Evolutionary conservation across 1,140 invertebrate genomes (phyloP).

Genomic region (Sarcophaga peregrina): DNA sequence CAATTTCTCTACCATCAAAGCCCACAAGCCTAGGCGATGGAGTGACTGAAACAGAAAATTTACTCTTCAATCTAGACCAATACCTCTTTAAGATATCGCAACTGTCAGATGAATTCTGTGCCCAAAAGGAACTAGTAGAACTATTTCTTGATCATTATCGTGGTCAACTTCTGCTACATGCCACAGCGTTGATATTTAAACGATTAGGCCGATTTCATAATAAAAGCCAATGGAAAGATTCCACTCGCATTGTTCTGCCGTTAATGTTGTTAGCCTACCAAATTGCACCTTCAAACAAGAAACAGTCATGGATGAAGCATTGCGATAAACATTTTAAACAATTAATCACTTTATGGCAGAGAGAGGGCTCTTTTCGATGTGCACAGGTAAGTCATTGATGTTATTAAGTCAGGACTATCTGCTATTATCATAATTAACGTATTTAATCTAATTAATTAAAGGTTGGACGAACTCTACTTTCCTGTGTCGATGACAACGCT

Average conservation of each 20-base stretch:
- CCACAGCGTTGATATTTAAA: slow-evolving; percentile 75
- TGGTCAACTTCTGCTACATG: slow-evolving; percentile 82
- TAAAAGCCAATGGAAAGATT: slow-evolving; percentile 74
- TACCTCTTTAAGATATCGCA: slow-evolving; percentile 71
- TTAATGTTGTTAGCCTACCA: slow-evolving; percentile 76
- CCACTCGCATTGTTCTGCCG: slow-evolving; percentile 70
- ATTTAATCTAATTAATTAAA: slow-evolving; percentile 28
- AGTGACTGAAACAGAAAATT: slow-evolving; percentile 68
- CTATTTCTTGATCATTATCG: slow-evolving; percentile 79
- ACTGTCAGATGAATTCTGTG: slow-evolving; percentile 66
- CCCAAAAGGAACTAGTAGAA: slow-evolving; percentile 70
- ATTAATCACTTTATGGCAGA: slow-evolving; percentile 71
- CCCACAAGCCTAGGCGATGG: slow-evolving; percentile 2
- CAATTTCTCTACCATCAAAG: slow-evolving; percentile 62
- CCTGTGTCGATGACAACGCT: slow-evolving; percentile 61
- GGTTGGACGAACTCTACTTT: slow-evolving; percentile 73
- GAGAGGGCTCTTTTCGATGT: slow-evolving; percentile 77
- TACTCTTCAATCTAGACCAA: slow-evolving; percentile 80
- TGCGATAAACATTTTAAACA: slow-evolving; percentile 69
- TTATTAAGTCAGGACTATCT: not conserved
- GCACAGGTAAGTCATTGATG: slow-evolving; percentile 70
- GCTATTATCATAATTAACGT: not conserved
- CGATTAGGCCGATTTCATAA: slow-evolving; percentile 74
- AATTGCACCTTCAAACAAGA: slow-evolving; percentile 68
- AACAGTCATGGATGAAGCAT: slow-evolving; percentile 72